Conservation (phyloP, 2,888 invertebrate genomes). For the Idaea biselata region DNA sequence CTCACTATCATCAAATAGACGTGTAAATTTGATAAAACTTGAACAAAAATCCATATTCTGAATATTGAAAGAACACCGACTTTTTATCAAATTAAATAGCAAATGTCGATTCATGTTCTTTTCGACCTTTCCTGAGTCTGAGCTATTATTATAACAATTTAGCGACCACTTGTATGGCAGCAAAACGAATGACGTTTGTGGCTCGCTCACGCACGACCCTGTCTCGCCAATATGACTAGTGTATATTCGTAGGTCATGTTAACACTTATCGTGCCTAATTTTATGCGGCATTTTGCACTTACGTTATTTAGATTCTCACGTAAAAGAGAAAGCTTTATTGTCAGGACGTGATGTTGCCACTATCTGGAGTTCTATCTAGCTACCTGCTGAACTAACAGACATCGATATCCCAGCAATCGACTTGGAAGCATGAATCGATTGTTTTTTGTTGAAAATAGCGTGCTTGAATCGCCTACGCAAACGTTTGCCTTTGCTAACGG, state of each 20-base stretch:
- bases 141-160: neutral
- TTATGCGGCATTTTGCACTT: neutral
- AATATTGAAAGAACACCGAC: neutral
- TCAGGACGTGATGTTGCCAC: neutral
- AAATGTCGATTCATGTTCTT: constrained; percentile 9
- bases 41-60: neutral
- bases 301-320: neutral
- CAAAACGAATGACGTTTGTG: constrained; percentile 3
- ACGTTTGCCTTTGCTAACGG: constrained; percentile 28
- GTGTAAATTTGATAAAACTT: neutral
- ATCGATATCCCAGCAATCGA: neutral
- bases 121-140: constrained; percentile 23
- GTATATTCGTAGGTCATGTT: neutral
- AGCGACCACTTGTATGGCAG: constrained; percentile 6
- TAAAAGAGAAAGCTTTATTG: neutral
- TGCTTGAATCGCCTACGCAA: constrained; percentile 20
- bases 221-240: neutral
- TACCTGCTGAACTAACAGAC: neutral
- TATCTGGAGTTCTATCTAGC: neutral
- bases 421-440: neutral
- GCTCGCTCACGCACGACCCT: neutral
- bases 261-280: neutral
- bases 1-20: neutral
- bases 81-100: neutral
- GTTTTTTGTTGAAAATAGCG: constrained; percentile 7